These are phyloP conservation scores for Orgyia antiqua DNA, from an alignment of 2,888 invertebrate species.

Conservation along the genomic window DNA sequence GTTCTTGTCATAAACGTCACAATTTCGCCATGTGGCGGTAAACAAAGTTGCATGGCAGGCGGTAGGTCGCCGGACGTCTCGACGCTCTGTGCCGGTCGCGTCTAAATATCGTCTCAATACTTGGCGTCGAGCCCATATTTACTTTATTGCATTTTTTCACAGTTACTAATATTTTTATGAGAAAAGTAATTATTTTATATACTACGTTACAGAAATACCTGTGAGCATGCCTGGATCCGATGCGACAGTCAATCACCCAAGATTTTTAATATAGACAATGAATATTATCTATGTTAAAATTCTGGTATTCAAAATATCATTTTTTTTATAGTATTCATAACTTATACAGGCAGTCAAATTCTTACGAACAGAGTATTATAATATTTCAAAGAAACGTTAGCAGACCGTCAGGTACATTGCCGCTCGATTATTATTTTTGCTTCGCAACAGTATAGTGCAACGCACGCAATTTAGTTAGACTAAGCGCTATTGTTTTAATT, in stretches of 20 bases:
- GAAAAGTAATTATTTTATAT: slow-evolving; percentile 38
- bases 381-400: too few relatives aligned
- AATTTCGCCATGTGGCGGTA: slow-evolving; percentile 22
- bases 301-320: too few relatives aligned
- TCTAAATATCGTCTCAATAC: slow-evolving; percentile 55
- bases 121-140: slow-evolving; percentile 58
- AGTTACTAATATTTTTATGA: slow-evolving; percentile 40
- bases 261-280: too few relatives aligned
- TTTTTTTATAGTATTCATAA: too few relatives aligned
- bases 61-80: slow-evolving; percentile 24
- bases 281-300: too few relatives aligned
- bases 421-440: too few relatives aligned
- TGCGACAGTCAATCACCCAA: neutral
- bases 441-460: too few relatives aligned
- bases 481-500: too few relatives aligned
- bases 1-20: slow-evolving; percentile 14
- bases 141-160: slow-evolving; percentile 54
- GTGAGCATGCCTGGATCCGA: slow-evolving; percentile 16
- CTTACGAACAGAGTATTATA: too few relatives aligned
- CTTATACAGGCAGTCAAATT: too few relatives aligned
- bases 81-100: slow-evolving; percentile 41
- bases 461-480: too few relatives aligned
- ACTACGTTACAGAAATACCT: slow-evolving; percentile 28
- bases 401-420: too few relatives aligned
- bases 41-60: slow-evolving; percentile 30